phyloP scores from a whole-genome alignment of 2,888 invertebrate species.

The Caradrina kadenii region DNA sequence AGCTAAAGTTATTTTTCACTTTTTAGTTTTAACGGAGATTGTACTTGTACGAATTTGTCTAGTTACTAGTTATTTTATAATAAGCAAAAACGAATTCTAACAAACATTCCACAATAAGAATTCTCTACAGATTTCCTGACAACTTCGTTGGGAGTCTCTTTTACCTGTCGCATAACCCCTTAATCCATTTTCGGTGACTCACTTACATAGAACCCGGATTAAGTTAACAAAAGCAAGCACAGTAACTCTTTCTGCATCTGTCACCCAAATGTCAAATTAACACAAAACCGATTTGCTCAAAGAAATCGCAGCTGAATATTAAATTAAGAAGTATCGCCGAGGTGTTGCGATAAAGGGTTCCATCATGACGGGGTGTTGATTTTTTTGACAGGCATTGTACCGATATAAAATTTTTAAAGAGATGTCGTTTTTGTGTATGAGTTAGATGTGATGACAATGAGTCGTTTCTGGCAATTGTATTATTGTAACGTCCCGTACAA shows the following conservation, averaged over 20 bases:
- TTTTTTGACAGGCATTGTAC: constrained; percentile 84
- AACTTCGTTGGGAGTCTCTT: constrained; percentile 76
- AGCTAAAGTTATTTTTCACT: too few species aligned
- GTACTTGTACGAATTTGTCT: too few species aligned
- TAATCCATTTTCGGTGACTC: constrained; percentile 74
- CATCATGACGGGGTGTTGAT: constrained; percentile 75
- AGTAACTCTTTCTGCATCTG: constrained; percentile 74
- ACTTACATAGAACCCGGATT: constrained; percentile 70
- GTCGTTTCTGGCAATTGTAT: constrained; percentile 62
- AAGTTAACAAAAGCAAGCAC: constrained; percentile 76
- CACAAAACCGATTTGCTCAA: constrained; percentile 80
- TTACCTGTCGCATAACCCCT: constrained; percentile 78
- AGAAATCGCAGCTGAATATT: constrained; percentile 81
- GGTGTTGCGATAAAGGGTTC: constrained; percentile 76
- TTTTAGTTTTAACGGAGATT: too few species aligned
- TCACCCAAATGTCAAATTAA: constrained; percentile 87
- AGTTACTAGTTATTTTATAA: too few species aligned
- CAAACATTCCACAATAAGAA: constrained; percentile 21
- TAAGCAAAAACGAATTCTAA: neutral
- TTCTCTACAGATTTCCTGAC: constrained; percentile 24
- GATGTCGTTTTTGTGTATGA: constrained; percentile 69
- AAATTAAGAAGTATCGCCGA: constrained; percentile 77
- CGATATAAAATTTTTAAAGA: constrained; percentile 68
- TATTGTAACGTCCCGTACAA: constrained; percentile 44
- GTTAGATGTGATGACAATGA: constrained; percentile 62